Base-by-base conservation (phyloP, 1,140 invertebrate genomes). In the Procambarus clarkii region DNA sequence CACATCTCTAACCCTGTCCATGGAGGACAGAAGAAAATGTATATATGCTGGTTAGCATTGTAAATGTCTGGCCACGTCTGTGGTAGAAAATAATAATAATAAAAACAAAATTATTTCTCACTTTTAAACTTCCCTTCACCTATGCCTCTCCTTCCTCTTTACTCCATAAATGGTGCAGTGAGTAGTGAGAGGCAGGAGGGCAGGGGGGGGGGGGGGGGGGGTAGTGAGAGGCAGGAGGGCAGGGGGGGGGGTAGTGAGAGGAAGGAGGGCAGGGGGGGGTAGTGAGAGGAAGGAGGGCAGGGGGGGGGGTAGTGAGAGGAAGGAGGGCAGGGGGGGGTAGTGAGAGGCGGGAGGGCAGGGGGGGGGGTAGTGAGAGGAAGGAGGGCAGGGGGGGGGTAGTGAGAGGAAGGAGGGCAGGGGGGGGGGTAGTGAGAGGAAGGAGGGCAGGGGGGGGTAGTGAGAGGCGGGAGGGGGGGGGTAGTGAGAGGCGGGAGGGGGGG, bases 181-280 rank as follows among this genome's bases (percentile, higher is more conserved):
- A 9, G 13, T 4, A 86, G n/a, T 86, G 86, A 3, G 54, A 13
- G 74, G 34, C 44, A 87, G 86, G 79, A 74, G 77, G 76, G 58
- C 71, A 87, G 76, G 60, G 77, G 79, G 76, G 77, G 74, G 64
- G 77, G 58, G 77, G 77, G 58, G 58, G 77, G 64, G 77, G 64
- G 86, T 45, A 80, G 77, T 45, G 54, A 64, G n/a, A 54, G 58
- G 77, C 46, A 44, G 45, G 77, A 64, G 74, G 46, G 84, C 50
- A 69, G 54, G 45, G 54, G 45, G 60, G 44, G 60, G 64, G 48
- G 45, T 7, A 60, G 44, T 24, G 58, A 84, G 58, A 71, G 64
- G n/a, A 34, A 34, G 76, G 24, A 64, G 58, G 44, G 58, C 54
- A 24, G 54, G 82, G 24, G 82, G 45, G 82, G 46, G 64, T 46